Percentiles rank a stretch among this genome's conserved stretches.
These are phyloP conservation scores for Panagrolaimus sp. DNA, from an alignment of 1,140 invertebrate genomes.

Conservation along the genomic window DNA sequence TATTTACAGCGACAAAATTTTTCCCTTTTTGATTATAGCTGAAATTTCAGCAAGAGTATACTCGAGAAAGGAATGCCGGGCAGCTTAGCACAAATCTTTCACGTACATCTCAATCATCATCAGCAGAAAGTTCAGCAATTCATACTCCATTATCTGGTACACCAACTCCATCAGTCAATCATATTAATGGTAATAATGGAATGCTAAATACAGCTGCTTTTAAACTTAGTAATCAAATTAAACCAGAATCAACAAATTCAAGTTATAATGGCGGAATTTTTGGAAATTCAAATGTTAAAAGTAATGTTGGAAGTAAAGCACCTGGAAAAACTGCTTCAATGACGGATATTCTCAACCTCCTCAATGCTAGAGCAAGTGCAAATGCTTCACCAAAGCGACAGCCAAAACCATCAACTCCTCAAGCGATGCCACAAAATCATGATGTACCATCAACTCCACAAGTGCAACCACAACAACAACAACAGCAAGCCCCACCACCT, in stretches of 20 bases:
- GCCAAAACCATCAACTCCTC: not conserved
- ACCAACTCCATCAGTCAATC: not conserved
- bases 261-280: not conserved
- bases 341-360: slow-evolving; percentile 12
- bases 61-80: slow-evolving; percentile 26
- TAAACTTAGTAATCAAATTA: not conserved
- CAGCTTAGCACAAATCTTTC: slow-evolving; percentile 14
- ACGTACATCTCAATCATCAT: slow-evolving; percentile 9
- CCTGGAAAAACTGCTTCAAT: slow-evolving; percentile 8
- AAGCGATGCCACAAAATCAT: not conserved
- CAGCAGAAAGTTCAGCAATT: slow-evolving; percentile 8
- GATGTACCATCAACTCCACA: not conserved
- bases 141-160: slow-evolving; percentile 10
- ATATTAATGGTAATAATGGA: not conserved
- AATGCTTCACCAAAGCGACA: not conserved
- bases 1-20: not conserved
- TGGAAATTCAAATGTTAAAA: not conserved
- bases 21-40: slow-evolving; percentile 16
- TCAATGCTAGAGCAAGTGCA: slow-evolving; percentile 11
- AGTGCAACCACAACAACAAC: not conserved
- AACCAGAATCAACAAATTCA: slow-evolving; percentile 16
- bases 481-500: not conserved
- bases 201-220: not conserved
- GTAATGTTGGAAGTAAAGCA: not conserved
- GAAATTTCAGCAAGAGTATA: slow-evolving; percentile 42